phyloP scores from a whole-genome alignment of 2,113 vertebrate genomes.

The Tricholaema leucomelas region DNA sequence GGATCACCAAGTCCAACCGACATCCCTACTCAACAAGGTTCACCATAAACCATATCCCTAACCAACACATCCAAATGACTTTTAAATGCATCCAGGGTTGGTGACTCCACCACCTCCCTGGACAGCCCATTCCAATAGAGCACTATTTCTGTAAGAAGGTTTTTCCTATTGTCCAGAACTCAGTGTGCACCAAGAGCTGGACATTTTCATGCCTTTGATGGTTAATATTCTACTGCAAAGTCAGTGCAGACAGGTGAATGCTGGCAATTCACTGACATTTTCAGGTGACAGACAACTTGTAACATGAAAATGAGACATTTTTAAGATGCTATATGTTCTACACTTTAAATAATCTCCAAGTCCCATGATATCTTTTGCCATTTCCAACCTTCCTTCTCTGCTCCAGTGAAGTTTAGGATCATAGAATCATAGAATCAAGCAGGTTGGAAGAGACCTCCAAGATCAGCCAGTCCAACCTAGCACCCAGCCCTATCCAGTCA shows the following conservation, averaged over 20 bases:
- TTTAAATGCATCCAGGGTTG: too few species aligned
- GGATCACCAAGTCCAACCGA: too few species aligned
- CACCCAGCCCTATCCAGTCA: too few species aligned
- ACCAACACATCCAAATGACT: too few species aligned
- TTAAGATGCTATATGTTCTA: not conserved
- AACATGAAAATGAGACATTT: not conserved
- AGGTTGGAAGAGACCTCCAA: too few species aligned
- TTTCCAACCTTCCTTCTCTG: not conserved
- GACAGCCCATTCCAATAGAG: too few species aligned
- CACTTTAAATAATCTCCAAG: not conserved
- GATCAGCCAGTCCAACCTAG: too few species aligned
- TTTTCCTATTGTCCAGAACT: not conserved
- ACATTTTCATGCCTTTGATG: not conserved
- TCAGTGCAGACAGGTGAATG: not conserved
- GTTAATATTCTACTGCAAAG: not conserved
- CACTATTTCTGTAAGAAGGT: too few species aligned
- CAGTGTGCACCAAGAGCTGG: not conserved
- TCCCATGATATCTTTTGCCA: not conserved
- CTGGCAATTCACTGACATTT: not conserved
- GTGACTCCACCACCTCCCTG: too few species aligned
- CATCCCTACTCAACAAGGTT: too few species aligned
- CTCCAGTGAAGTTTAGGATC: not conserved
- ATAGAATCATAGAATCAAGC: too few species aligned
- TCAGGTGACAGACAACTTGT: not conserved
- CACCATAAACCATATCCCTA: too few species aligned